Evolutionary conservation across 2,888 invertebrate genomes (phyloP), one percentile per base, ranked within the genome.

Genomic region (Theretra japonica): DNA sequence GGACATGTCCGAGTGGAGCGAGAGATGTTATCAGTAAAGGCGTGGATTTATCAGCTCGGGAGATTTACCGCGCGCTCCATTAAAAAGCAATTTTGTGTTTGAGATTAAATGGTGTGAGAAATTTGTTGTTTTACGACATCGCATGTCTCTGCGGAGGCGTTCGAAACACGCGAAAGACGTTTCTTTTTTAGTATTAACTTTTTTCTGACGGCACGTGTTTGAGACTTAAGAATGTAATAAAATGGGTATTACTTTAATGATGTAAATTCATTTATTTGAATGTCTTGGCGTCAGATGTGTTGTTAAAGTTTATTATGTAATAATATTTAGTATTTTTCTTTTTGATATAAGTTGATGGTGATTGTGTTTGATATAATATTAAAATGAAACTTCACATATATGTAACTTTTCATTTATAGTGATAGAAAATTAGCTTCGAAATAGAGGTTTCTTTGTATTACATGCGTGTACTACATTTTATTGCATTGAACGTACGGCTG

Each of bases 21-120:
- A 23, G 65, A 65, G 65, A 65, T 65, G 65, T 65, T 65, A 65
- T 65, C 65, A 21, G 4, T 4, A 28, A 17, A 48, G 41, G 65
- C 65, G 48, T 21, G 65, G 65, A 71, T 71, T 59, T 71, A 71
- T 71, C 71, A 68, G 50, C 58, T 8, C 59, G 23, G 17, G 57
- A 65, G 71, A 73, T 73, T 73, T 71, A 73, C 71, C 62, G 21
- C 58, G 25, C 19, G 50, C 65, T 41, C 71, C 69, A 73, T 73
- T 73, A 73, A 71, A 69, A 73, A 57, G 65, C 70, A 68, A 68
- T 69, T 73, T 71, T 19, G 65, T 68, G 68, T 48, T 71, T 59
- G 21, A 71, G 65, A 71, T 56, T 30, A 71, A 71, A 70, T 23
- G 62, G 56, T 33, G 56, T 65, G 60, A 53, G 62, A 60, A 62